Evolutionary conservation across 1,140 invertebrate genomes (phyloP), one percentile per base, ranked within the genome.

Genomic region (Idris sp.): DNA sequence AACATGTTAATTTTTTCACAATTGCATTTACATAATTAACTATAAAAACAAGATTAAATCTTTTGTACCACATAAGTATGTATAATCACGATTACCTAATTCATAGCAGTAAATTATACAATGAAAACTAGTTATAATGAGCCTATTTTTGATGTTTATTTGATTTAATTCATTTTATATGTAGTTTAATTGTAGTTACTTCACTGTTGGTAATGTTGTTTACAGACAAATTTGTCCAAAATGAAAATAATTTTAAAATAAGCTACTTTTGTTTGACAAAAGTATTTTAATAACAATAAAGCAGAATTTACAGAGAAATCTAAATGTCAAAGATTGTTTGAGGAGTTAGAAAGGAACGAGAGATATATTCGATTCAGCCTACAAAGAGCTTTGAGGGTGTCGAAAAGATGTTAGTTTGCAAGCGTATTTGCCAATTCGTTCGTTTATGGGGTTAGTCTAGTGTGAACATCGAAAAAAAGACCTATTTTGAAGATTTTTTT

Each of bases 381-480:
- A 28, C 64, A 68, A 58, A 67, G 49, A 67, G 62, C 41, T 56
- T 68, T 49, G 33, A 48, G 26, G 30, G 38, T 49, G 43, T 40
- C 26, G 51, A 28, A 35, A 48, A 58, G 64, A 43, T 68, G 56
- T 58, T 58, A 44, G 43, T 68, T 58, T 41, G 54, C 53, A 69
- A 59, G 59, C 64, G 64, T 51, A 69, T 59, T 68, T 69, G 53
- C 64, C 44, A 69, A 46, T 51, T 53, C 64, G 53, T 54, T 59
- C 64, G 59, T 68, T 68, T 44, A 68, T 68, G n/a, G n/a, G n/a
- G n/a, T n/a, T n/a, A n/a, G n/a, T n/a, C n/a, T n/a, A n/a, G n/a
- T n/a, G n/a, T n/a, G n/a, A n/a, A n/a, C n/a, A n/a, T n/a, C n/a
- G n/a, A n/a, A n/a, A n/a, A n/a, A n/a, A n/a, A n/a, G n/a, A n/a